Evolutionary conservation across 2,797 vertebrate genomes (phyloP), one percentile per base, ranked within the genome.

Genomic region (Anabas testudineus): DNA sequence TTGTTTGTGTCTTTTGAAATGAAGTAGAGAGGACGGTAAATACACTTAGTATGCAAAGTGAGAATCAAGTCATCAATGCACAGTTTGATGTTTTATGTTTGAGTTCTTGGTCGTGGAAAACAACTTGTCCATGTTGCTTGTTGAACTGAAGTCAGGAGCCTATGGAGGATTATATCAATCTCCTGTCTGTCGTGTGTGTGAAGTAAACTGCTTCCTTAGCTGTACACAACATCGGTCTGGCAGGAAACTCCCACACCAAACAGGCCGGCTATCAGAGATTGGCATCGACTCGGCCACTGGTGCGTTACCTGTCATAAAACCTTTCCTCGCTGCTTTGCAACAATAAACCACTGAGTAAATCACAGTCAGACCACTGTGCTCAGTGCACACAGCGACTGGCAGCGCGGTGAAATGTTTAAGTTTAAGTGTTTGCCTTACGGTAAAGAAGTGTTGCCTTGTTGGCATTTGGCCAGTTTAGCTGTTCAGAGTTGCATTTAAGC

Each of bases 221-320:
- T 57, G 75, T 65, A 60, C 72, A 47, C 78, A 64, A 60, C 56
- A 42, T 76, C 80, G 28, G 67, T 80, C 67, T 65, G 51, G 46
- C 78, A 84, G 88, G 85, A 90, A 88, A 82, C 80, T 81, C 76
- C 76, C 77, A 66, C 55, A 72, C 5, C 78, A 67, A 81, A 47
- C 70, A 79, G 78, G 74, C 74, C 84, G 0, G 58, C 42, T 85
- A 91, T 90, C 90, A 76, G 84, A 0, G 43, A 0, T 71, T 42
- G 87, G 77, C 82, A 87, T 89, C 81, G 32, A 34, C 53, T 46
- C 12, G 48, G 56, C 69, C 67, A 64, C 74, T 80, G 85, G 79
- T 67, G 72, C 80, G n/a, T 79, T 84, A 87, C 85, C 82, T 76
- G 77, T 76, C 59, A 18, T 59, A 52, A 79, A 78, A 57, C 22